Percentiles rank a stretch among this genome's conserved stretches.
phyloP scores from a whole-genome alignment of 2,113 vertebrate species.

The Nesospiza acunhae region DNA sequence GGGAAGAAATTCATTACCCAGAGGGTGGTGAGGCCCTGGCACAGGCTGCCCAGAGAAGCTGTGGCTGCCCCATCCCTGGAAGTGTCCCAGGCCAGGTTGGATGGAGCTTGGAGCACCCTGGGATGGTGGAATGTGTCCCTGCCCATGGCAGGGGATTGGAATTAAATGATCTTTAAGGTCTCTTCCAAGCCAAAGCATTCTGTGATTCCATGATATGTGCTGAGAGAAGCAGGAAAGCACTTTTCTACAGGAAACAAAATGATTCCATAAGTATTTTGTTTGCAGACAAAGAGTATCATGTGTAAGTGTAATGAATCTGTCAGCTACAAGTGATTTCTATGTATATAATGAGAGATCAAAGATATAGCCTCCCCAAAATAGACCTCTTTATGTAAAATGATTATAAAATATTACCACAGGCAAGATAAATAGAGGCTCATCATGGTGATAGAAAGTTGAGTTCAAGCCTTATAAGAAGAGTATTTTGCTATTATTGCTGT shows the following conservation, averaged over 20 bases:
- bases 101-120: not conserved
- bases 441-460: not conserved
- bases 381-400: conserved; percentile 3
- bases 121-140: not conserved
- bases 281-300: not conserved
- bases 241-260: conserved; percentile 9
- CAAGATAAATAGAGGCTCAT: conserved; percentile 27
- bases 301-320: conserved; percentile 12
- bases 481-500: conserved; percentile 23
- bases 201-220: not conserved
- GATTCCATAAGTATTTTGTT: conserved; percentile 8
- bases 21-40: not conserved
- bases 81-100: not conserved
- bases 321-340: conserved; percentile 2
- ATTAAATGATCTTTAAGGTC: not conserved
- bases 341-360: conserved; percentile 30
- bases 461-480: conserved; percentile 5
- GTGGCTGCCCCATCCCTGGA: not conserved
- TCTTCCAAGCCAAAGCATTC: not conserved
- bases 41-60: not conserved
- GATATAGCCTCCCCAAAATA: conserved; percentile 3
- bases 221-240: conserved; percentile 8
- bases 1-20: not conserved
- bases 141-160: not conserved
- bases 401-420: not conserved